phyloP scores from a whole-genome alignment of 2,113 vertebrate species.

The Cnemophilus loriae region DNA sequence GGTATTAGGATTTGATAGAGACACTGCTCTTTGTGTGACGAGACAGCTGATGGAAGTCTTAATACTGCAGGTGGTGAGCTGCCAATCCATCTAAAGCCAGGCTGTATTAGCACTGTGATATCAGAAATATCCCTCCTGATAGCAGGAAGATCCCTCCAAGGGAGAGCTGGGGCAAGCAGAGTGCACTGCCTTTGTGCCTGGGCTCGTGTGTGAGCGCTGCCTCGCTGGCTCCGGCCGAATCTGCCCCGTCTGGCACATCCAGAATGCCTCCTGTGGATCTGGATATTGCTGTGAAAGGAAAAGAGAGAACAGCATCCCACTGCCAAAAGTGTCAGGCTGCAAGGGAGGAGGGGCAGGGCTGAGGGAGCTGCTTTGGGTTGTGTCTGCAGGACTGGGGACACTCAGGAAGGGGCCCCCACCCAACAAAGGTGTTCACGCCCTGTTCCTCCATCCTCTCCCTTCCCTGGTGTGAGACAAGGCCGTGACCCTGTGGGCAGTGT shows the following conservation, averaged over 20 bases:
- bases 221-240: neutral
- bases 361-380: neutral
- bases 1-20: neutral
- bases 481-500: fast-evolving
- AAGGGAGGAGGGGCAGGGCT: neutral
- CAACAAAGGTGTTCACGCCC: fast-evolving
- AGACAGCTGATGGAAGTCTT: neutral
- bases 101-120: neutral
- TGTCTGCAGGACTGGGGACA: neutral
- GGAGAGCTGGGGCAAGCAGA: neutral
- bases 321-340: neutral
- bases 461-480: neutral
- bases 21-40: neutral
- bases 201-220: neutral
- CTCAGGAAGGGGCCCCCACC: neutral
- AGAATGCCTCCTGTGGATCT: neutral
- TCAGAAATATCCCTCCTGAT: neutral
- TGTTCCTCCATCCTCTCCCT: neutral
- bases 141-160: neutral
- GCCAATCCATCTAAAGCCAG: neutral
- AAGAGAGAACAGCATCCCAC: neutral
- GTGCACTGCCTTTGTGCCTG: neutral
- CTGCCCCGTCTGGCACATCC: neutral
- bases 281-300: neutral
- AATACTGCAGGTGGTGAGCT: constrained; percentile 13